Conservation (phyloP, 1,140 invertebrate species). For the Magallana ariakensis region DNA sequence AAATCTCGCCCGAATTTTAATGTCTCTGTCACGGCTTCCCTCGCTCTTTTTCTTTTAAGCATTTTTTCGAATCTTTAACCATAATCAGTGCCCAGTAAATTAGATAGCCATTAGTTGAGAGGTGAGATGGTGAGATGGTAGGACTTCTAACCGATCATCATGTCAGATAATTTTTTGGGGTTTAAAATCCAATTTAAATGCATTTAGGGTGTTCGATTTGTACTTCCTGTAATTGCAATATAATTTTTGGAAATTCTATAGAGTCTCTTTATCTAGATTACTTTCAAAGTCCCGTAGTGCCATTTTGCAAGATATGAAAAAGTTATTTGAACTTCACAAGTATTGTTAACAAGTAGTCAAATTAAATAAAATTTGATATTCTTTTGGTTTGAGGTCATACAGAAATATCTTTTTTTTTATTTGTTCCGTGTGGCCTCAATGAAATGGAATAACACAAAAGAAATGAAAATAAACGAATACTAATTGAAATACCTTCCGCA, state of each 20-base stretch:
- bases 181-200: conserved; percentile 20
- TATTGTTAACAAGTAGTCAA: neutral
- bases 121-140: neutral
- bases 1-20: conserved; percentile 30
- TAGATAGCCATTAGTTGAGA: neutral
- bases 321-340: neutral
- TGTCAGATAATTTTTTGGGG: conserved; percentile 18
- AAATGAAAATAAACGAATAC: too few relatives aligned
- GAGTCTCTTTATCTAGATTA: neutral
- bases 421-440: too few relatives aligned
- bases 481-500: too few relatives aligned
- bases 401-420: neutral
- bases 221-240: neutral
- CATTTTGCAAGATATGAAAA: neutral
- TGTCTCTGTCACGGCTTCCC: neutral
- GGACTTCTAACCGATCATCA: conserved; percentile 7
- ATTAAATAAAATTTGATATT: conserved; percentile 29
- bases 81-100: neutral
- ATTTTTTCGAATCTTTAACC: neutral
- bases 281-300: neutral
- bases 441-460: too few relatives aligned
- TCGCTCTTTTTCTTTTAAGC: neutral
- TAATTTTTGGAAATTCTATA: conserved; percentile 23
- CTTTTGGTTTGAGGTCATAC: neutral
- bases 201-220: conserved; percentile 3